A percentile compares a stretch with the other conserved stretches of the same genome.
Evolutionary conservation across 1,140 invertebrate genomes (phyloP).

Genomic region (Aphelinus certus): DNA sequence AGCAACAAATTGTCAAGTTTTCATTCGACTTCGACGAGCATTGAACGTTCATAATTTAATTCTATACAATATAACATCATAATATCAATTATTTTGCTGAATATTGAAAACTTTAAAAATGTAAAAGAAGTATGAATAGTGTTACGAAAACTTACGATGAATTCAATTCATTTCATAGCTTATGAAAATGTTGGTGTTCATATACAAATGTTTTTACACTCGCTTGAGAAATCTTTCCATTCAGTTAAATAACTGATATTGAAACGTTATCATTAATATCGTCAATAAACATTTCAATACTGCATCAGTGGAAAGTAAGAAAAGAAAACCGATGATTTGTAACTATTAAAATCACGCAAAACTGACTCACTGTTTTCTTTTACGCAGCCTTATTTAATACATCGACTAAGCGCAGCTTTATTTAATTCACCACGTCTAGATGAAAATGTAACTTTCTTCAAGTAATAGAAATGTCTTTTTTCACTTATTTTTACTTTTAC

Average conservation of each 20-base stretch:
- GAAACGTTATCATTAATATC: background rate
- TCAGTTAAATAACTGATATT: slow-evolving; percentile 6
- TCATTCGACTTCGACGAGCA: background rate
- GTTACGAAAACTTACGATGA: background rate
- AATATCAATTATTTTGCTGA: background rate
- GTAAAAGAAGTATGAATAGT: slow-evolving; percentile 6
- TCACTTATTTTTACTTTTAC: slow-evolving; percentile 26
- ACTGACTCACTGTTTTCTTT: slow-evolving; percentile 16
- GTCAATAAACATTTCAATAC: background rate
- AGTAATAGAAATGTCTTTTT: slow-evolving; percentile 32
- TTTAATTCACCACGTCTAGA: slow-evolving; percentile 13
- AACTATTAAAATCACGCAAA: slow-evolving; percentile 19
- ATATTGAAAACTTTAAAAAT: slow-evolving; percentile 6
- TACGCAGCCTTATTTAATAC: slow-evolving; percentile 29
- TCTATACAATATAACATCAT: background rate
- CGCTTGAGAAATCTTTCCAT: slow-evolving; percentile 5
- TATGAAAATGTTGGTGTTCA: slow-evolving; percentile 4
- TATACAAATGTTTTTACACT: slow-evolving; percentile 13
- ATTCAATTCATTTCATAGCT: background rate
- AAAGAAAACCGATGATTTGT: background rate
- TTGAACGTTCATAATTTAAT: background rate
- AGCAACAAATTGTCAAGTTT: slow-evolving; percentile 1
- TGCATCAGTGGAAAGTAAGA: background rate
- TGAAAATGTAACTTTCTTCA: slow-evolving; percentile 21
- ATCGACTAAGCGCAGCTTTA: slow-evolving; percentile 31